phyloP scores from a whole-genome alignment of 2,113 vertebrate species.

The Percopsis transmontana region DNA sequence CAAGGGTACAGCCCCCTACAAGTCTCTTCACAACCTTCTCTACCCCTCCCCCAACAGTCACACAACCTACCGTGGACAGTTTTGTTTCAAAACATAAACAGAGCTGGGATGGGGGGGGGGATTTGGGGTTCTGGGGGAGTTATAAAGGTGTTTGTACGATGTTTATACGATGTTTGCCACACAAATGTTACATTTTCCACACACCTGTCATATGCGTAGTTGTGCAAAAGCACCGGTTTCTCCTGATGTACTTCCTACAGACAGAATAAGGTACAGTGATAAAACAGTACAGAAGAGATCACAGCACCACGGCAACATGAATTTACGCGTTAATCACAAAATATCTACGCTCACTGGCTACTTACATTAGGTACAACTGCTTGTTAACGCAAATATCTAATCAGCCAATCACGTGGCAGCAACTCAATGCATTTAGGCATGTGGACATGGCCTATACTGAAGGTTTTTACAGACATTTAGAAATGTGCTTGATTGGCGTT shows the following conservation, averaged over 20 bases:
- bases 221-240: constrained; percentile 80
- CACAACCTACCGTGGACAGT: neutral
- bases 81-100: too few species aligned
- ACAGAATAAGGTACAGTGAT: constrained; percentile 10
- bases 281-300: constrained; percentile 20
- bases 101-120: neutral
- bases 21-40: too few species aligned
- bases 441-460: too few species aligned
- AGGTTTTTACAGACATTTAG: too few species aligned
- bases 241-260: constrained; percentile 83
- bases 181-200: constrained; percentile 1
- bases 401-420: too few species aligned
- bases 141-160: neutral
- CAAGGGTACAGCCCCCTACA: too few species aligned
- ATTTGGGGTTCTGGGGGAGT: neutral
- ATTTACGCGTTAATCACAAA: neutral
- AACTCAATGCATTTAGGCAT: too few species aligned
- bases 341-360: neutral
- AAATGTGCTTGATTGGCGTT: too few species aligned
- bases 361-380: too few species aligned
- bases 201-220: constrained; percentile 86
- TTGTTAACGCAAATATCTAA: too few species aligned
- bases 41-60: too few species aligned
- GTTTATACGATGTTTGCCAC: neutral
- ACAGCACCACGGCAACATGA: neutral